Conservation (phyloP, 1,140 invertebrate species). For the Condylostylus longicornis region DNA sequence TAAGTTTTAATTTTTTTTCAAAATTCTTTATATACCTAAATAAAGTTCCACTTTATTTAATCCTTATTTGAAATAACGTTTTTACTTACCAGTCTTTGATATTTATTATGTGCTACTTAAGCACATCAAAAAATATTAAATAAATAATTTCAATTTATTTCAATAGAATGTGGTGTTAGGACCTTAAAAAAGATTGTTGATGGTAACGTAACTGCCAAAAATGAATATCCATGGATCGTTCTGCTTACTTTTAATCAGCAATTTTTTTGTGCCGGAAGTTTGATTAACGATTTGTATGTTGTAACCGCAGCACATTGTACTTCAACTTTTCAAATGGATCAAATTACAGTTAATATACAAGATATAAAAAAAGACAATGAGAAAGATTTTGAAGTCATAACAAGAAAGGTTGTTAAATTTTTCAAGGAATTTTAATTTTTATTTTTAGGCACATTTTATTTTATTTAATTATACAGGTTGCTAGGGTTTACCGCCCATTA, state of each 20-base stretch:
- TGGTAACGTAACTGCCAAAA: too few relatives aligned
- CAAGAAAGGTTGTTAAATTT: slow-evolving; percentile 28
- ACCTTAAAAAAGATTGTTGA: slow-evolving; percentile 43
- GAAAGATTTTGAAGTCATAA: slow-evolving; percentile 22
- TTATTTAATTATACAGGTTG: not conserved
- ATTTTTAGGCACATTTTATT: too few relatives aligned
- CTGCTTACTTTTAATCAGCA: not conserved
- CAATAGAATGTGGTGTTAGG: too few relatives aligned
- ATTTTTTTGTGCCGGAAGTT: slow-evolving; percentile 1
- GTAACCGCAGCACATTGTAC: not conserved
- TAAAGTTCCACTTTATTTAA: too few relatives aligned
- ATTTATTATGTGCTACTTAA: too few relatives aligned
- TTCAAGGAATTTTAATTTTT: not conserved
- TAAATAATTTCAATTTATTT: too few relatives aligned
- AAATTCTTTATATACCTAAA: too few relatives aligned
- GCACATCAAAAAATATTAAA: too few relatives aligned
- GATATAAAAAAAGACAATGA: slow-evolving; percentile 52
- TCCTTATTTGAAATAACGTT: too few relatives aligned
- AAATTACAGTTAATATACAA: not conserved
- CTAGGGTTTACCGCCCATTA: not conserved
- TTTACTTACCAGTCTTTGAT: too few relatives aligned
- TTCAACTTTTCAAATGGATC: not conserved
- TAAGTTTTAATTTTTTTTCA: too few relatives aligned
- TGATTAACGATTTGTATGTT: not conserved
- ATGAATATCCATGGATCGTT: not conserved